A percentile compares a stretch with the other conserved stretches of the same genome.
These are phyloP conservation scores for Cantharis lateralis DNA, from an alignment of 2,888 invertebrate species.

Conservation along the genomic window DNA sequence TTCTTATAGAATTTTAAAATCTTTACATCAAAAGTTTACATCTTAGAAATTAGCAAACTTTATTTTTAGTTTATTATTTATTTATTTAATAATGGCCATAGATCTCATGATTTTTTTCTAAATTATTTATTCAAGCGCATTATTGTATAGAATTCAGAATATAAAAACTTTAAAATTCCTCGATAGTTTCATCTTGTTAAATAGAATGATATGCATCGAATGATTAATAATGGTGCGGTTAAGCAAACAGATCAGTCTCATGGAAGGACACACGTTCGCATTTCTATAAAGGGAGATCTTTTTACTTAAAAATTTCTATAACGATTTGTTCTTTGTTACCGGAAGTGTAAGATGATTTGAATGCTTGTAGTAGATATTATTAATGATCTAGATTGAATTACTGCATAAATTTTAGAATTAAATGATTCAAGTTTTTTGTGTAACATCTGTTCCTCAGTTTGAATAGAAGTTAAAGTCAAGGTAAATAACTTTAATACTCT, in stretches of 20 bases:
- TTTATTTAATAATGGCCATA: background rate
- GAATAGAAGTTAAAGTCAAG: background rate
- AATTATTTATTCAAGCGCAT: background rate
- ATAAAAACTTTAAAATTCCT: background rate
- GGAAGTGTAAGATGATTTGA: conserved; percentile 47
- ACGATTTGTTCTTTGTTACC: conserved; percentile 50
- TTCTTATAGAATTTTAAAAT: background rate
- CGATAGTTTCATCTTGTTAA: conserved; percentile 52
- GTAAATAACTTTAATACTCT: background rate
- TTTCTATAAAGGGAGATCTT: conserved; percentile 41
- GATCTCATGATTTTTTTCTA: background rate
- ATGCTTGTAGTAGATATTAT: conserved; percentile 47
- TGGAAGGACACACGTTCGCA: conserved; percentile 47
- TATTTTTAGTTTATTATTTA: background rate
- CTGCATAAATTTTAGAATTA: conserved; percentile 45
- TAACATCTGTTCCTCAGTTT: background rate
- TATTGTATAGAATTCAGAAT: background rate
- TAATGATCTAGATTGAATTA: conserved; percentile 54
- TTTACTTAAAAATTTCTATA: conserved; percentile 43
- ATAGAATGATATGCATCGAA: conserved; percentile 56
- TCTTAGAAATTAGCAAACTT: background rate
- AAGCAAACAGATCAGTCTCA: conserved; percentile 53
- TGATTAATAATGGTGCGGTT: conserved; percentile 56
- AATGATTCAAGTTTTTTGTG: conserved; percentile 34
- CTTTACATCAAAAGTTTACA: background rate